A percentile compares a stretch with the other conserved stretches of the same genome.
phyloP scores from a whole-genome alignment of 2,888 invertebrate genomes.

The Leucophora obtusa region DNA sequence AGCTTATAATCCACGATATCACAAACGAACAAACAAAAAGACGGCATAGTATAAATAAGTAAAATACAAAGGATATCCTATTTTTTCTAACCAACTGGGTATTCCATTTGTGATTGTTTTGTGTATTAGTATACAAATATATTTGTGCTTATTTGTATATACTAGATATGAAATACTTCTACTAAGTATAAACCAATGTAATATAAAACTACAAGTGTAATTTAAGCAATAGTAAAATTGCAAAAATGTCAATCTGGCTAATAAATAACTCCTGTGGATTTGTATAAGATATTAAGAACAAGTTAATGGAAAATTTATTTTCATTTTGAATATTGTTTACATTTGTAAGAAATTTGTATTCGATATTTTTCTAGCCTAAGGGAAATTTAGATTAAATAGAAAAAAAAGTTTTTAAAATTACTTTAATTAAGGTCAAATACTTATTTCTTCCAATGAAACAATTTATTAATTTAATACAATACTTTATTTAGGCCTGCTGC shows the following conservation, averaged over 20 bases:
- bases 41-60: background rate
- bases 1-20: conserved; percentile 53
- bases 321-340: too few species aligned
- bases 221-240: conserved; percentile 30
- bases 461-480: too few species aligned
- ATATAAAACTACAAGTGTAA: conserved; percentile 37
- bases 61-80: conserved; percentile 31
- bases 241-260: conserved; percentile 42
- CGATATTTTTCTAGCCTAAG: too few species aligned
- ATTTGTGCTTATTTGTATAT: too few species aligned
- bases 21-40: background rate
- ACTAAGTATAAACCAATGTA: conserved; percentile 36
- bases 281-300: conserved; percentile 21
- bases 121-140: conserved; percentile 37
- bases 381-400: too few species aligned
- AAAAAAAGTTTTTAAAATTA: too few species aligned
- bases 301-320: conserved; percentile 6
- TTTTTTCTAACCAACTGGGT: conserved; percentile 37
- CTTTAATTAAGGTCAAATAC: too few species aligned
- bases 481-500: too few species aligned
- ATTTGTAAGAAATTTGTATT: too few species aligned
- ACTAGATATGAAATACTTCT: too few species aligned
- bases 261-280: conserved; percentile 52
- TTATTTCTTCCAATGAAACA: too few species aligned
- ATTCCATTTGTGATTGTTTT: conserved; percentile 50